A percentile compares a stretch with the other conserved stretches of the same genome.
These are phyloP conservation scores for Platalea minor DNA, from an alignment of 2,797 vertebrate species.

Conservation along the genomic window DNA sequence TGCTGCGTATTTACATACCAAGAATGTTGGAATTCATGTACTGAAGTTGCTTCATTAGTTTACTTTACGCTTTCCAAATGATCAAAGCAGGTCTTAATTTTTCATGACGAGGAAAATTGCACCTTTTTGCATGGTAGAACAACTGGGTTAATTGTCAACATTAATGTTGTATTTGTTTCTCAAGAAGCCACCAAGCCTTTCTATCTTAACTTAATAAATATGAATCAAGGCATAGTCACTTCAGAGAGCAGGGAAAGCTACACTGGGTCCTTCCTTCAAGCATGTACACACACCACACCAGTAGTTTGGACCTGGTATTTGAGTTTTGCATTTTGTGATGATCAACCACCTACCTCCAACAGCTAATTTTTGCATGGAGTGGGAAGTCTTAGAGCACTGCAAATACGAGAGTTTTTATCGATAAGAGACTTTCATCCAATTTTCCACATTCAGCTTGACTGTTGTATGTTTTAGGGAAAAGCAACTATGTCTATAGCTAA, in stretches of 20 bases:
- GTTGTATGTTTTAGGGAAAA: not conserved
- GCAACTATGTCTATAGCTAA: rapidly evolving
- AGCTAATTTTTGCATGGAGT: not conserved
- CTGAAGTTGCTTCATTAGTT: constrained; percentile 38
- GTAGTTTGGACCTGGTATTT: not conserved
- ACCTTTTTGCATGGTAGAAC: constrained; percentile 68
- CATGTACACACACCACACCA: not conserved
- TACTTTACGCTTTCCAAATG: constrained; percentile 38
- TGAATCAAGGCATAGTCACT: not conserved
- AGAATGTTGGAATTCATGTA: not conserved
- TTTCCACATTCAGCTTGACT: not conserved
- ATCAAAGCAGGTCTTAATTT: constrained; percentile 69
- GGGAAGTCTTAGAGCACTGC: not conserved
- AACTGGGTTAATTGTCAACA: constrained; percentile 68
- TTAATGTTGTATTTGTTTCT: constrained; percentile 23
- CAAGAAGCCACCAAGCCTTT: not conserved
- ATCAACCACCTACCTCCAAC: not conserved
- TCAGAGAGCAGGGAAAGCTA: not conserved
- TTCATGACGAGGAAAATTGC: constrained; percentile 68
- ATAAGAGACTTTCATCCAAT: not conserved
- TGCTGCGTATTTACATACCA: not conserved
- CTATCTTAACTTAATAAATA: not conserved
- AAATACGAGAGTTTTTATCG: not conserved
- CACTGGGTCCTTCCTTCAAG: not conserved
- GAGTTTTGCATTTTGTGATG: not conserved